phyloP scores from a whole-genome alignment of 2,888 invertebrate genomes.

The Mycalesis mineus region DNA sequence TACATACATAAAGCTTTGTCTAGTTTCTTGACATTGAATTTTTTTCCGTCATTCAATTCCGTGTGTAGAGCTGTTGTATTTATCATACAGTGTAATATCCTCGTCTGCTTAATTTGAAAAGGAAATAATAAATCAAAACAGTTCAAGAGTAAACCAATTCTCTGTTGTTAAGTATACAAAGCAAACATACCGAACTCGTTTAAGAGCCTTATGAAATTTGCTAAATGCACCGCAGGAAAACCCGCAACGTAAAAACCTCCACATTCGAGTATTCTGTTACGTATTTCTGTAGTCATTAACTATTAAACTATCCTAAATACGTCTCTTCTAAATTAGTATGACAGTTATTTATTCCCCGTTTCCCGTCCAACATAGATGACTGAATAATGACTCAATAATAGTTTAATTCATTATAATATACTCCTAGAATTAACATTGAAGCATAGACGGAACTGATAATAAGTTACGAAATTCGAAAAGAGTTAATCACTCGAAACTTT shows the following conservation, averaged over 20 bases:
- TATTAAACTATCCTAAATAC: too few species aligned
- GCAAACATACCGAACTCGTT: neutral
- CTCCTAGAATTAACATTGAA: too few species aligned
- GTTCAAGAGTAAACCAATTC: neutral
- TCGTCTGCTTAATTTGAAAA: constrained; percentile 12
- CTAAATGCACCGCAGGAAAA: neutral
- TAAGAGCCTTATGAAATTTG: neutral
- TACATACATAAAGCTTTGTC: neutral
- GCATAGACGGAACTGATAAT: too few species aligned
- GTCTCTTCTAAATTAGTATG: too few species aligned
- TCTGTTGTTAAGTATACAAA: neutral
- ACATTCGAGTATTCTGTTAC: neutral
- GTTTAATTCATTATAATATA: neutral
- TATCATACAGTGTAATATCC: neutral
- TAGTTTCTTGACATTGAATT: constrained; percentile 16
- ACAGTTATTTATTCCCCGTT: too few species aligned
- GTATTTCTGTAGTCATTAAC: too few species aligned
- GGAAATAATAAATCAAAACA: neutral
- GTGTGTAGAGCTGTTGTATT: neutral
- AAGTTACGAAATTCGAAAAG: neutral
- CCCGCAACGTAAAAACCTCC: neutral
- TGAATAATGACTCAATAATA: too few species aligned
- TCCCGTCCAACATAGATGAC: too few species aligned
- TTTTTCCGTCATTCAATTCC: neutral
- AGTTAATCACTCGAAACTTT: neutral